Percentiles rank a stretch among this genome's conserved stretches.
These are phyloP conservation scores for Phytoseiulus persimilis DNA, from an alignment of 2,888 invertebrate genomes.

Conservation along the genomic window DNA sequence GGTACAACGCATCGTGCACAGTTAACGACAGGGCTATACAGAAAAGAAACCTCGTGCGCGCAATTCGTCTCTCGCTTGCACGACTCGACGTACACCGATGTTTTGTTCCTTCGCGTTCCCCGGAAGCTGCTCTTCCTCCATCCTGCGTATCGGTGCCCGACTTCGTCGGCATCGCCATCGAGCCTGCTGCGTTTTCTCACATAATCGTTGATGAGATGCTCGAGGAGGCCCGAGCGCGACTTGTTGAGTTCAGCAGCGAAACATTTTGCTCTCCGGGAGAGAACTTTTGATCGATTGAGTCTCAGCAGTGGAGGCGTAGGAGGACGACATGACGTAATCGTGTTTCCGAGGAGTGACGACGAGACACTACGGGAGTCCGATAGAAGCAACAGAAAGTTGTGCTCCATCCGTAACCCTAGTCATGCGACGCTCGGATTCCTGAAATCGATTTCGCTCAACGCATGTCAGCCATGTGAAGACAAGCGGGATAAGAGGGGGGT, in stretches of 20 bases:
- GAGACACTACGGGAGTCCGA: neutral
- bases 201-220: neutral
- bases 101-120: neutral
- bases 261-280: neutral
- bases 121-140: neutral
- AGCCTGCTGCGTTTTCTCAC: neutral
- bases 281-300: neutral
- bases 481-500: too few relatives aligned
- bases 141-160: neutral
- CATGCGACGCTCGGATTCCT: neutral
- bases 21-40: neutral
- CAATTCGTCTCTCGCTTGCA: neutral
- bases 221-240: neutral
- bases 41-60: neutral
- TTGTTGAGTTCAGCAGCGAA: neutral
- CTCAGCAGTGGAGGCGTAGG: neutral
- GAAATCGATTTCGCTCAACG: neutral
- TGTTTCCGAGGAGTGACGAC: neutral
- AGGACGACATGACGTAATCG: neutral
- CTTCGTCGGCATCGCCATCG: neutral
- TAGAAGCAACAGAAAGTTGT: neutral
- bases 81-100: neutral
- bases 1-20: neutral
- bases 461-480: too few relatives aligned
- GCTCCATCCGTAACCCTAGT: neutral